Evolutionary conservation across 2,113 vertebrate genomes (phyloP).

Genomic region (Ciconia maguari): DNA sequence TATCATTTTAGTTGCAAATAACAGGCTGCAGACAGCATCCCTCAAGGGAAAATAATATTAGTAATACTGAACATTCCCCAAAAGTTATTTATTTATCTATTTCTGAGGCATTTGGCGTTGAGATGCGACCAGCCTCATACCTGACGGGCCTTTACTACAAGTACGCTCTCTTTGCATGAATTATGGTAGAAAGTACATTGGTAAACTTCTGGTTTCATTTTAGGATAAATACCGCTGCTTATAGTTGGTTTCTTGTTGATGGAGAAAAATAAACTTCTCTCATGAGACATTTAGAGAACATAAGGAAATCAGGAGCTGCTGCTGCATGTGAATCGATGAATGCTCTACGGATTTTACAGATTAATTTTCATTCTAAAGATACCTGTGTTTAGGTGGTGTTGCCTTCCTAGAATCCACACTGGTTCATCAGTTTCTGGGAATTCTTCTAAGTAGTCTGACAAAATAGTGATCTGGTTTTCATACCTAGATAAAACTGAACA

Average conservation of each 20-base stretch:
- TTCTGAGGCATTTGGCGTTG: neutral
- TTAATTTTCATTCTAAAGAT: neutral
- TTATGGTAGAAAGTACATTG: neutral
- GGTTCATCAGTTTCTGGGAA: slow-evolving; percentile 82
- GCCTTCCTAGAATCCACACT: slow-evolving; percentile 82
- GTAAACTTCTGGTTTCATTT: neutral
- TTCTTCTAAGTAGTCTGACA: slow-evolving; percentile 80
- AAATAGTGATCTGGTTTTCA: slow-evolving; percentile 76
- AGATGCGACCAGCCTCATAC: neutral
- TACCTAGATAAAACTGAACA: slow-evolving; percentile 74
- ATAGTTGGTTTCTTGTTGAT: neutral
- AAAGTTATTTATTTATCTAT: neutral
- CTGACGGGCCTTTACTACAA: neutral
- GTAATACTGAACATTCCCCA: neutral
- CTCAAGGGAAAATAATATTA: neutral
- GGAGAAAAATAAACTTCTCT: neutral
- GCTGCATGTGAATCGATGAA: neutral
- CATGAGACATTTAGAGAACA: neutral
- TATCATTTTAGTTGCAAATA: neutral
- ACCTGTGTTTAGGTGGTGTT: slow-evolving; percentile 80
- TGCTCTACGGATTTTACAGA: neutral
- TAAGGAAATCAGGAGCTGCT: neutral
- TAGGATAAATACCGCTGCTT: neutral
- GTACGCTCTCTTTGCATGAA: neutral
- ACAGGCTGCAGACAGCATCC: neutral